Percentiles rank a stretch among this genome's conserved stretches.
Evolutionary conservation across 64 coral and sea anemone genomes (phyloP).

Genomic region (Dendronephthya gigantea): DNA sequence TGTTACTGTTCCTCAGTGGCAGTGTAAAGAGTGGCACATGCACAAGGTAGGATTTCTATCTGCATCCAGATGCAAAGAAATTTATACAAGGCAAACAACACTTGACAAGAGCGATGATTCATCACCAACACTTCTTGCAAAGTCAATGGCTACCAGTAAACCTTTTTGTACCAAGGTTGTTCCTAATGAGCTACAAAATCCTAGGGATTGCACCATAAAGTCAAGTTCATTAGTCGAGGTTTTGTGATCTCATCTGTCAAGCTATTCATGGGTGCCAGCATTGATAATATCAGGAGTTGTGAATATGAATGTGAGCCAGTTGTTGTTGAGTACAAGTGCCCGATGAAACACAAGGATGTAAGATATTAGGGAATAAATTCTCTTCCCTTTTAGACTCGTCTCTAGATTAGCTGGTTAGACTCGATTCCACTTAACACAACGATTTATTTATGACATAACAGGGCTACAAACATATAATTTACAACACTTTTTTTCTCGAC

Average conservation of each 20-base stretch:
- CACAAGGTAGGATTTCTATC: conserved; percentile 5
- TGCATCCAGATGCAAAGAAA: not conserved
- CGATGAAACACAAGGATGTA: conserved; percentile 3
- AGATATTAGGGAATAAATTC: no score
- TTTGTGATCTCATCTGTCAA: conserved; percentile 5
- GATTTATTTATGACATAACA: no score
- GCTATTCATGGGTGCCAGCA: not conserved
- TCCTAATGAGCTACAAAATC: conserved; percentile 6
- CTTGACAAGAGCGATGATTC: not conserved
- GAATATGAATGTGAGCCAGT: not conserved
- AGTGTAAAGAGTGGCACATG: not conserved
- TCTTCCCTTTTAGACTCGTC: no score
- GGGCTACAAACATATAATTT: no score
- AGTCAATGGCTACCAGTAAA: conserved; percentile 6
- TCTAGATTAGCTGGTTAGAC: no score
- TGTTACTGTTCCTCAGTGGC: conserved; percentile 4
- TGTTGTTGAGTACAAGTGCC: not conserved
- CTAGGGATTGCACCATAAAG: conserved; percentile 7
- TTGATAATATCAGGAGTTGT: conserved; percentile 6
- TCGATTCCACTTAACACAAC: no score
- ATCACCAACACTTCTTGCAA: conserved; percentile 17
- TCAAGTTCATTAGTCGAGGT: not conserved
- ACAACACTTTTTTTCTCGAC: no score
- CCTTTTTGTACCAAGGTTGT: not conserved
- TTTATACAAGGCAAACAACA: not conserved